Conservation (phyloP, 2,113 vertebrate genomes). For the Hemiprocne comata region DNA sequence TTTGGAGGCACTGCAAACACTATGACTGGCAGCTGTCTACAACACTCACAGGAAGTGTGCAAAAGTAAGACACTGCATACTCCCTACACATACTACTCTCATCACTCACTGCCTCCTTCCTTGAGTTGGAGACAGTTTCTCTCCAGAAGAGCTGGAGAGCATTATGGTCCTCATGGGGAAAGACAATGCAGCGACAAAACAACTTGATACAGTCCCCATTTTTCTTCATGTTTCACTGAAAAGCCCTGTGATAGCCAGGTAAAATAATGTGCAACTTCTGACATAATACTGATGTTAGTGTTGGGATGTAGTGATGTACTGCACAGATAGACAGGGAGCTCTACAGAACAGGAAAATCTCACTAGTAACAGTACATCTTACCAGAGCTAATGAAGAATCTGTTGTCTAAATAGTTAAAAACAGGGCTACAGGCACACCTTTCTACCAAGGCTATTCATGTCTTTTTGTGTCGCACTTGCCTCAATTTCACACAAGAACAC, state of each 20-base stretch:
- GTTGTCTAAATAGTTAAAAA: not conserved
- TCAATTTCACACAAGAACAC: not conserved
- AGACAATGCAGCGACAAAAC: not conserved
- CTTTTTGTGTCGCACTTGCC: not conserved
- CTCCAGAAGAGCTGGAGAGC: not conserved
- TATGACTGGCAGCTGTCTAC: not conserved
- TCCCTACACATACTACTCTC: not conserved
- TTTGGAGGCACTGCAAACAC: not conserved
- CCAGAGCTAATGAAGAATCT: not conserved
- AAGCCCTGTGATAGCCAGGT: not conserved
- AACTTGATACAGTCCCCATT: not conserved
- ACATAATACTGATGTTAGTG: not conserved
- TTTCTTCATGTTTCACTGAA: not conserved
- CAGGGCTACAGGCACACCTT: not conserved
- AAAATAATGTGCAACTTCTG: not conserved
- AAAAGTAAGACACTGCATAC: not conserved
- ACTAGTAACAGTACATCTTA: not conserved
- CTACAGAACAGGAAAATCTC: not conserved
- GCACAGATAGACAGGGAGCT: not conserved
- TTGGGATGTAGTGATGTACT: too few relatives aligned
- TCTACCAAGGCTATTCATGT: not conserved
- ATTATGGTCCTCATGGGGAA: not conserved
- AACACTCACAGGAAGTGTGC: not conserved
- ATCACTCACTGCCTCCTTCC: not conserved
- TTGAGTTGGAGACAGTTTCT: not conserved